Evolutionary conservation across 2,888 invertebrate species (phyloP).

Genomic region (Dryocosmus kuriphilus): DNA sequence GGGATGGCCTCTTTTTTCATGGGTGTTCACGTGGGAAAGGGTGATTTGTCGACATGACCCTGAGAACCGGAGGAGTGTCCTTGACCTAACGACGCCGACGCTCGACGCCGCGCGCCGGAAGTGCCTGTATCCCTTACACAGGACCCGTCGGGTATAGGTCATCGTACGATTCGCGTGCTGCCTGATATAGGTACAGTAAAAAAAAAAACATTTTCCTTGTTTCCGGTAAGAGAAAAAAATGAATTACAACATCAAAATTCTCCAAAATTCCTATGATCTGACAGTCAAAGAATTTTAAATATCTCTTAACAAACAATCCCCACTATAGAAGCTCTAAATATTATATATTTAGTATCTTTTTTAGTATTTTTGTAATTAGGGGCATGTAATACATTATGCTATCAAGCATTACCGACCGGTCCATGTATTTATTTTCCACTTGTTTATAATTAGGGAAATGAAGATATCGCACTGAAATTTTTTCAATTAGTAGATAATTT

Average conservation of each 20-base stretch:
- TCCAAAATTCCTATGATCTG: neutral
- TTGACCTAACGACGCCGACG: slow-evolving; percentile 76
- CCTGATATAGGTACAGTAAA: neutral
- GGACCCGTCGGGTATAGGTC: slow-evolving; percentile 30
- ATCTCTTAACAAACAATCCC: neutral
- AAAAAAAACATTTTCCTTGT: neutral
- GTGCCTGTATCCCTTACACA: slow-evolving; percentile 55
- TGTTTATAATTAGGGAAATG: too few relatives aligned
- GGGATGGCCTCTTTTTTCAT: slow-evolving; percentile 65
- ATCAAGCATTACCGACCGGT: too few relatives aligned
- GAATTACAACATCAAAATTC: neutral
- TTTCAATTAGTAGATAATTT: too few relatives aligned
- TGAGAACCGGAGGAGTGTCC: slow-evolving; percentile 73
- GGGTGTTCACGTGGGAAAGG: slow-evolving; percentile 73
- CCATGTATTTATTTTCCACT: too few relatives aligned
- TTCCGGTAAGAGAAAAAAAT: neutral
- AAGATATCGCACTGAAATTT: too few relatives aligned
- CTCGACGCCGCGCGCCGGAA: slow-evolving; percentile 66
- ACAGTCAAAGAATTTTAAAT: neutral
- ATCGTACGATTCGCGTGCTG: slow-evolving; percentile 22
- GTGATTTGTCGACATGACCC: slow-evolving; percentile 77
- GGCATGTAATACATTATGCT: too few relatives aligned
- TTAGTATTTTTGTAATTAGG: neutral
- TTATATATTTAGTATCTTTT: neutral
- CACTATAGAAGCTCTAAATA: neutral